Evolutionary conservation across 2,888 invertebrate genomes (phyloP).

Genomic region (Hypselothyrea guttata): DNA sequence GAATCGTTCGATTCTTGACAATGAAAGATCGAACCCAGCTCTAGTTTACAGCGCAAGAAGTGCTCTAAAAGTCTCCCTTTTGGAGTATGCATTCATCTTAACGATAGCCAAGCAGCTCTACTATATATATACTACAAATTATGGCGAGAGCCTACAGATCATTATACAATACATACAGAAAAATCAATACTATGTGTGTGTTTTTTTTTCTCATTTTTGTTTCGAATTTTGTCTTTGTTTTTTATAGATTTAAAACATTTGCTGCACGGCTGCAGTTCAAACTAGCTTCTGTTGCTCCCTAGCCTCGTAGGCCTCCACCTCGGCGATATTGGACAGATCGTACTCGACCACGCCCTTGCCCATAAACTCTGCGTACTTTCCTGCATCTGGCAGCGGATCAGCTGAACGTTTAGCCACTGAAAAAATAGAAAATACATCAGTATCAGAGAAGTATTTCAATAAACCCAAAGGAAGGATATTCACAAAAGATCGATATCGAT

Average conservation of each 20-base stretch:
- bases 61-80: too few relatives aligned
- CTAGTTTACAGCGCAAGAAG: too few relatives aligned
- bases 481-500: too few relatives aligned
- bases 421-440: too few relatives aligned
- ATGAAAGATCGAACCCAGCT: too few relatives aligned
- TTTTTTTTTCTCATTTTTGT: slow-evolving; percentile 28
- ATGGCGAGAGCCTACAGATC: slow-evolving; percentile 38
- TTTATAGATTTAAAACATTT: slow-evolving; percentile 48
- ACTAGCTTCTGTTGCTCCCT: slow-evolving; percentile 30
- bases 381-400: slow-evolving; percentile 81
- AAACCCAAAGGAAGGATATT: too few relatives aligned
- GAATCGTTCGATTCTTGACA: too few relatives aligned
- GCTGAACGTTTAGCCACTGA: slow-evolving; percentile 86
- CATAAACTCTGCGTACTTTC: slow-evolving; percentile 89
- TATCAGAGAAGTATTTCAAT: too few relatives aligned
- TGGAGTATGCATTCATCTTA: not conserved
- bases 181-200: slow-evolving; percentile 57
- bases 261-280: slow-evolving; percentile 32
- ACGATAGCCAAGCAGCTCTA: slow-evolving; percentile 21
- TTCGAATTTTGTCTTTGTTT: slow-evolving; percentile 27
- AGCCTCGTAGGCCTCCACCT: slow-evolving; percentile 83
- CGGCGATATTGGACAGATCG: slow-evolving; percentile 87
- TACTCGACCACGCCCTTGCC: slow-evolving; percentile 89
- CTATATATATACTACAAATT: slow-evolving; percentile 65
- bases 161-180: slow-evolving; percentile 39